A percentile compares a stretch with the other conserved stretches of the same genome.
Evolutionary conservation across 2,113 vertebrate genomes (phyloP).

Genomic region (Peromyscus leucopus): DNA sequence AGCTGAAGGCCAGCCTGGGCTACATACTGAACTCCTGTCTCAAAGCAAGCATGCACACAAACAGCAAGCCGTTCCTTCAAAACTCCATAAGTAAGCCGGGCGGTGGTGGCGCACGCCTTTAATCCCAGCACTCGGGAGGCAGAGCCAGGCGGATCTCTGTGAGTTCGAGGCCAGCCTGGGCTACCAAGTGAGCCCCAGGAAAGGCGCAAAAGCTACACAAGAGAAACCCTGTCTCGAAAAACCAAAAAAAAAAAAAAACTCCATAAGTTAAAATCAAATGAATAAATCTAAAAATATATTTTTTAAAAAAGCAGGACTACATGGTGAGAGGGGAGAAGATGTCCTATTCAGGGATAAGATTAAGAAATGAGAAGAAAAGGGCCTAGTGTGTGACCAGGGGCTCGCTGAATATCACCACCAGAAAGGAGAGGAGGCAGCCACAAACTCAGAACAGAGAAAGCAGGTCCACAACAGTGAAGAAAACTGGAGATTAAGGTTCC

Average conservation of each 20-base stretch:
- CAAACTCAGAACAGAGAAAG: neutral
- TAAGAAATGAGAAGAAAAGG: neutral
- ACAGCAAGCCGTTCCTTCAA: neutral
- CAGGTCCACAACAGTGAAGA: neutral
- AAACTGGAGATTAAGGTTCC: no score
- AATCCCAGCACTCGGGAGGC: no score
- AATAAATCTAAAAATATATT: neutral
- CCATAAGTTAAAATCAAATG: neutral
- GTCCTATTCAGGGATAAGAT: neutral
- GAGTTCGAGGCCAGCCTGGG: no score
- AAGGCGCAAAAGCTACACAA: no score
- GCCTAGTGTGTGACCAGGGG: neutral
- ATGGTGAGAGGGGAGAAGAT: neutral
- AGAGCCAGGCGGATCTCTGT: no score
- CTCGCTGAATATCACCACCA: no score
- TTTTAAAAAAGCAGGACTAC: neutral
- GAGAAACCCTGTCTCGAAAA: no score
- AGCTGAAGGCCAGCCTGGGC: neutral
- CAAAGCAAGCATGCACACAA: neutral
- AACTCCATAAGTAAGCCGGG: neutral
- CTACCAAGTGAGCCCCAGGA: no score
- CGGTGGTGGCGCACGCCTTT: no score
- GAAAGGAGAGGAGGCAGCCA: neutral
- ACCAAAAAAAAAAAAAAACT: no score
- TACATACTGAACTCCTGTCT: neutral